Percentiles rank a stretch among this genome's conserved stretches.
phyloP scores from a whole-genome alignment of 2,888 invertebrate species.

The Stenoptilia bipunctidactyla region DNA sequence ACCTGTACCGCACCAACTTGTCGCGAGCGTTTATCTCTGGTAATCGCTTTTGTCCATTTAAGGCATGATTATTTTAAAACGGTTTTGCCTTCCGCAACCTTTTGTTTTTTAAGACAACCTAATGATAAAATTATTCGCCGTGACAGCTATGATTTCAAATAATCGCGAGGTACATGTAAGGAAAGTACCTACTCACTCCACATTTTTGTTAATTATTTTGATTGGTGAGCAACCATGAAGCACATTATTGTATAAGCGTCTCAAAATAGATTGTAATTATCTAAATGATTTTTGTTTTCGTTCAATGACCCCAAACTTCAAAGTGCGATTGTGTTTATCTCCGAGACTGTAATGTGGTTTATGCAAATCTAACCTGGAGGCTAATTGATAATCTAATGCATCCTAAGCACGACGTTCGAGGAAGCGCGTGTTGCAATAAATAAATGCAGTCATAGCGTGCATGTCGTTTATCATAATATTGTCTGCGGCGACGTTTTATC shows the following conservation, averaged over 20 bases:
- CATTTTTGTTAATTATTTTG: too few species aligned
- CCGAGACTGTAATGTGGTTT: not conserved
- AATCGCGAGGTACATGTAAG: too few species aligned
- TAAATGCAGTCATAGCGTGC: slow-evolving; percentile 31
- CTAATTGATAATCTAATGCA: slow-evolving; percentile 5
- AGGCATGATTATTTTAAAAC: slow-evolving; percentile 20
- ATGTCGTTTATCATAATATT: slow-evolving; percentile 56
- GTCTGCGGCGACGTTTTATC: slow-evolving; percentile 43
- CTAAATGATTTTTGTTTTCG: too few species aligned
- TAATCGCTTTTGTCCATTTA: slow-evolving; percentile 11
- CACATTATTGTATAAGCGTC: too few species aligned
- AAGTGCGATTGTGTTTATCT: too few species aligned
- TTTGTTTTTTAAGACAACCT: slow-evolving; percentile 24
- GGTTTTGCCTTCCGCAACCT: slow-evolving; percentile 32
- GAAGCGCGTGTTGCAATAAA: slow-evolving; percentile 27
- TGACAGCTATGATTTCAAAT: too few species aligned
- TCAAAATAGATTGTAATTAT: too few species aligned
- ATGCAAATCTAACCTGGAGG: slow-evolving; percentile 1
- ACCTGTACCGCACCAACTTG: slow-evolving; percentile 30
- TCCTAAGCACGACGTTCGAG: slow-evolving; percentile 10
- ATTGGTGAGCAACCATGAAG: too few species aligned
- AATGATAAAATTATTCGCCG: slow-evolving; percentile 24
- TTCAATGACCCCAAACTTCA: too few species aligned
- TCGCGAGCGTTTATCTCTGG: slow-evolving; percentile 23
- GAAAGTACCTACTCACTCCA: too few species aligned